Evolutionary conservation across 1,140 invertebrate genomes (phyloP), one percentile per base, ranked within the genome.

Genomic region (Trachymyrmex septentrionalis): DNA sequence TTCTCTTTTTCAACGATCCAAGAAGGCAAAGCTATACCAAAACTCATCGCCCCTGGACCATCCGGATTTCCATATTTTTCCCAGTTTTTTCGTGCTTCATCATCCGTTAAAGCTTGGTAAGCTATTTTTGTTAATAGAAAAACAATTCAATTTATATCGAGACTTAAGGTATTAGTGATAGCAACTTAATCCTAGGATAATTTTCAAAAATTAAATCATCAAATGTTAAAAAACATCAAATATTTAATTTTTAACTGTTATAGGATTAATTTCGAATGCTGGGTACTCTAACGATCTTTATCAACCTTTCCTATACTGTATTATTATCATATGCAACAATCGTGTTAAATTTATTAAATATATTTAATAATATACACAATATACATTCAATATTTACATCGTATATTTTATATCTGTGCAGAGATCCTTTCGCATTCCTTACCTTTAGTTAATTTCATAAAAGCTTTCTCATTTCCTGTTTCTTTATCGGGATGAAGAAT

Each of bases 1-100:
- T 99, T 99, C 95, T 99, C 98, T 94, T 99, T 99, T 93, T 99
- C 99, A n/a, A 99, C 99, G 95, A 99, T 99, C 99, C 99, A 99
- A 76, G 99, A 99, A 24, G 99, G 99, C 63, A 99, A 95, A 61
- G 99, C 99, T 94, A 99, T 99, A 88, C 99, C 99, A 97, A 99
- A 99, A 91, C 98, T 99, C 97, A 99, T 99, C 27, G 99, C 99
- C 88, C 99, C 99, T 48, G 99, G 99, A 6, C 99, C 99, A 97
- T 99, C 99, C 16, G 99, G 99, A 96, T 99, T 99, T 55, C 99
- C 99, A 96, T 99, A 99, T 94, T 99, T 98, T 94, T 99, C 98
- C 98, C 99, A 99, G 96, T 99, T 99, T 94, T 98, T 97, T 91
- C 98, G 97, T 9, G 99, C 98, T 95, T 99, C 98, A 92, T 99